phyloP scores from a whole-genome alignment of 2,113 vertebrate genomes.

The Etheostoma cragini region DNA sequence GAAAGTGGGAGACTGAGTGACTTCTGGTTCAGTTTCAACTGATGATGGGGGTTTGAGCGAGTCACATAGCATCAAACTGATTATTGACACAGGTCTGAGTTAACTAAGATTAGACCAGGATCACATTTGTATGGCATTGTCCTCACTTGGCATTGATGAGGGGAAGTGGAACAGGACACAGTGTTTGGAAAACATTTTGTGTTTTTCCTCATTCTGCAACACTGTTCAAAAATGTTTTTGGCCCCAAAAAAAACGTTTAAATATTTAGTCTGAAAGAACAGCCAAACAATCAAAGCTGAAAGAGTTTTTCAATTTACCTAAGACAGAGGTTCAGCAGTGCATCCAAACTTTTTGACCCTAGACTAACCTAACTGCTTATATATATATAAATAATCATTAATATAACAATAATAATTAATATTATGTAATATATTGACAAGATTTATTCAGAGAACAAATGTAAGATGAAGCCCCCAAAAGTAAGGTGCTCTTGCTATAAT shows the following conservation, averaged over 20 bases:
- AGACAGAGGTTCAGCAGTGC: neutral
- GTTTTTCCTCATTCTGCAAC: no score
- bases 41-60: conserved; percentile 15
- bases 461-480: neutral
- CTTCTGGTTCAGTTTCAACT: conserved; percentile 36
- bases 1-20: neutral
- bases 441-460: neutral
- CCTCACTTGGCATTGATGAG: conserved; percentile 32
- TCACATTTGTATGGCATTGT: conserved; percentile 39
- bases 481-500: neutral
- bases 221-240: conserved; percentile 30
- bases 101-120: conserved; percentile 24
- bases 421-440: neutral
- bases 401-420: neutral
- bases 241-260: conserved; percentile 16
- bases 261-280: conserved; percentile 52
- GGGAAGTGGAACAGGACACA: conserved; percentile 38
- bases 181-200: conserved; percentile 48
- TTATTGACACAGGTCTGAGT: conserved; percentile 32
- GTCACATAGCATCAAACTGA: conserved; percentile 37
- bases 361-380: neutral
- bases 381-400: no score
- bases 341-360: neutral
- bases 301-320: neutral
- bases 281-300: conserved; percentile 22